Base-by-base conservation (phyloP, 2,797 vertebrate genomes). In the Champsocephalus esox region DNA sequence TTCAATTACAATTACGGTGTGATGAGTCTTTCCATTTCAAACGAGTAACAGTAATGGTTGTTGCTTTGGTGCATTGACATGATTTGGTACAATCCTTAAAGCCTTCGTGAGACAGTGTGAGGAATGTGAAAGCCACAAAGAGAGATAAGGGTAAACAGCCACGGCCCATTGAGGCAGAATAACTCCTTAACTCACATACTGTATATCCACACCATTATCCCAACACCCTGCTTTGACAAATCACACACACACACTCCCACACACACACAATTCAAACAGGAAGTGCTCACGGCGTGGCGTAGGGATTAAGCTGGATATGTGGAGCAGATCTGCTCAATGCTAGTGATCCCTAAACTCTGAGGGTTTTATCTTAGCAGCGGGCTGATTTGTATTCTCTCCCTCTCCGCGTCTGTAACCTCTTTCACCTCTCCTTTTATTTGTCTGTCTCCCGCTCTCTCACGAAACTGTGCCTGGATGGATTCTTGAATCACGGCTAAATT, bases 271-370 rank as follows among this genome's bases (percentile, higher is more conserved):
- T 13, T 83, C 73, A 84, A 60, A 81, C 54, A 80, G 75, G 64
- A 86, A 68, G 75, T 73, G 73, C 80, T 83, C 49, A 38, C 4
- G 12, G 82, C 60, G 72, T 77, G 77, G 65, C 38, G 5, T 50
- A 84, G 74, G 88, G 87, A 93, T 91, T 86, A 91, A 77, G 63
- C 14, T 73, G 89, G 85, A 87, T 91, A 81, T 87, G 77, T 84
- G 84, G 21, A 84, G 83, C 79, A 89, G 88, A 90, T 89, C 86
- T 68, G 75, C 73, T 81, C 78, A 82, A 66, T 55, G 57, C 69
- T 77, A 66, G 75, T 82, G 89, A 91, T 91, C 82, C 82, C 67
- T 76, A 67, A 68, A 78, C 82, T 78, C 82, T 51, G 65, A 81
- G 84, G 79, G 69, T 66, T 79, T 81, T 73, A 75, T 79, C 54